These are phyloP conservation scores for Seira sanloemensis DNA, from an alignment of 2,888 invertebrate species.

Conservation along the genomic window DNA sequence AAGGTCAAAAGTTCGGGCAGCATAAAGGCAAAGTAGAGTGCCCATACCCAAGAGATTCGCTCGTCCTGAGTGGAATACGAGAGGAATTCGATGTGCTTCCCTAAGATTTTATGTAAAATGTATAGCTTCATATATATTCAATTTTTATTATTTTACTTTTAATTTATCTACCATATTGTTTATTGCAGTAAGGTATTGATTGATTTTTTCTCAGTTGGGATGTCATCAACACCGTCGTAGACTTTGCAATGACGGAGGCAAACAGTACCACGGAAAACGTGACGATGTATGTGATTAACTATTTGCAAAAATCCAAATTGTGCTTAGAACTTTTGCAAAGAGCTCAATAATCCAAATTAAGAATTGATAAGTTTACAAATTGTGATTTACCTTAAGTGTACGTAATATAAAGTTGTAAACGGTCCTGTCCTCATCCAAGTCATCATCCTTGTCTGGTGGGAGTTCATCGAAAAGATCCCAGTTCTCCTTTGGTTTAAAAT, in stretches of 20 bases:
- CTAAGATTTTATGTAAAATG: constrained; percentile 21
- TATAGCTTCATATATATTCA: neutral
- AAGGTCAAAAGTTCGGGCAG: constrained; percentile 74
- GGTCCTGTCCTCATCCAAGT: constrained; percentile 74
- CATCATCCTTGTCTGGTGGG: constrained; percentile 75
- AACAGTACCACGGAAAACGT: constrained; percentile 76
- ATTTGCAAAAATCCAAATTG: constrained; percentile 29
- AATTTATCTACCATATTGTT: constrained; percentile 43
- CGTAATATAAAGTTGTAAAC: constrained; percentile 74
- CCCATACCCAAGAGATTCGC: constrained; percentile 75
- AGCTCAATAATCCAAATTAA: neutral
- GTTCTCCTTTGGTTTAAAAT: neutral
- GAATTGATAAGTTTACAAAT: too few species aligned
- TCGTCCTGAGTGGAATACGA: constrained; percentile 71
- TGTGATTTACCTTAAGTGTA: constrained; percentile 72
- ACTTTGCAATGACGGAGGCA: constrained; percentile 76
- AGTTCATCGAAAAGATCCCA: constrained; percentile 77
- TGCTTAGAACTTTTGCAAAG: neutral
- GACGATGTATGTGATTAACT: constrained; percentile 76
- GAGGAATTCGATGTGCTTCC: constrained; percentile 52
- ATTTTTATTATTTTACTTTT: neutral
- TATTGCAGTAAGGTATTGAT: constrained; percentile 76
- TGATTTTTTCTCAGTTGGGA: constrained; percentile 74
- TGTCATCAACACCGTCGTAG: constrained; percentile 75
- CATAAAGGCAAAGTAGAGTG: constrained; percentile 74